phyloP scores from a whole-genome alignment of 2,797 vertebrate species.

The Carcharodon carcharias region DNA sequence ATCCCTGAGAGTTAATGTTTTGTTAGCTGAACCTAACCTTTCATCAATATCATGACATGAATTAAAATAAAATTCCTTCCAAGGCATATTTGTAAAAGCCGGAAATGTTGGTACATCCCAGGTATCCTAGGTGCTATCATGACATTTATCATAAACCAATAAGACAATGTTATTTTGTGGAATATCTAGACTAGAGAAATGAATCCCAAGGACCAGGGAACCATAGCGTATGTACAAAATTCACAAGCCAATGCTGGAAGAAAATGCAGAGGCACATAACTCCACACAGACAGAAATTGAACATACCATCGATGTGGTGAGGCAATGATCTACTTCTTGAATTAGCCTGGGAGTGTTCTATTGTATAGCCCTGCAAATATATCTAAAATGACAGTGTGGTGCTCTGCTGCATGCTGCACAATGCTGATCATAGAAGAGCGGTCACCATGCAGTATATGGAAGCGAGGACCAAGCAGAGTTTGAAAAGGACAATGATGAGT shows the following conservation, averaged over 20 bases:
- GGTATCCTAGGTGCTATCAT: too few relatives aligned
- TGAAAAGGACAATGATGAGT: not conserved
- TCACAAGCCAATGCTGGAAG: too few relatives aligned
- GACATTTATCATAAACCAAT: too few relatives aligned
- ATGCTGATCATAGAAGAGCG: not conserved
- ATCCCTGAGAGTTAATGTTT: not conserved
- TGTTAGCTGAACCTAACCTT: not conserved
- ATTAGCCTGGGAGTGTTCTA: not conserved
- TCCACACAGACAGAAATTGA: too few relatives aligned
- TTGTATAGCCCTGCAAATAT: not conserved
- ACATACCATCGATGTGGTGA: too few relatives aligned
- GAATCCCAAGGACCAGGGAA: too few relatives aligned
- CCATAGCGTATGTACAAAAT: too few relatives aligned
- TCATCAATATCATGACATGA: not conserved
- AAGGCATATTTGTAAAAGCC: not conserved
- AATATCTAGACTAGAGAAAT: too few relatives aligned
- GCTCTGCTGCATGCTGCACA: not conserved
- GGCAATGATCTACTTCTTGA: not conserved
- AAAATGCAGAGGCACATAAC: too few relatives aligned
- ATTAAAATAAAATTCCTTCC: too few relatives aligned
- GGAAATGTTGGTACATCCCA: not conserved
- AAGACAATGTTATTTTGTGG: too few relatives aligned
- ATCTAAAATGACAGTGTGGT: not conserved
- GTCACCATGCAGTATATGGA: not conserved
- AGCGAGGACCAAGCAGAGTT: not conserved